Conservation (phyloP, 2,113 vertebrate species). For the Antechinus stuartii region DNA sequence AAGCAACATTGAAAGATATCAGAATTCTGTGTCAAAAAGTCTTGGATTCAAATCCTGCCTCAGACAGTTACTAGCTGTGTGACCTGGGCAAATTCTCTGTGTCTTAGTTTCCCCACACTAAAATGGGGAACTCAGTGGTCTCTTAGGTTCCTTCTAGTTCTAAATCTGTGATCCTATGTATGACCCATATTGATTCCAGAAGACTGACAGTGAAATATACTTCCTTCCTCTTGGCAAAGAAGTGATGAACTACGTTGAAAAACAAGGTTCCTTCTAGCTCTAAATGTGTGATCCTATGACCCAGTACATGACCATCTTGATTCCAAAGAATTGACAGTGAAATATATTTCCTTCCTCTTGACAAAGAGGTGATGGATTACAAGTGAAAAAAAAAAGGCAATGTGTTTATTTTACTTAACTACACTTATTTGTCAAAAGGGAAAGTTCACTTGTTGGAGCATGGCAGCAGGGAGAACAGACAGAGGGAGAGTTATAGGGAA, state of each 20-base stretch:
- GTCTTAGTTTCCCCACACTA: not conserved
- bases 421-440: not conserved
- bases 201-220: not conserved
- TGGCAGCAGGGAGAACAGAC: fast-evolving
- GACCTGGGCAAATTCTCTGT: not conserved
- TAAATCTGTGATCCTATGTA: not conserved
- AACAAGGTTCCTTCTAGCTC: not conserved
- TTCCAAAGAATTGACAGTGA: not conserved
- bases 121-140: not conserved
- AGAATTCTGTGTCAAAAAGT: not conserved
- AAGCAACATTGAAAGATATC: not conserved
- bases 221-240: not conserved
- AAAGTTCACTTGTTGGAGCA: not conserved
- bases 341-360: not conserved
- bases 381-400: not conserved
- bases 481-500: not conserved
- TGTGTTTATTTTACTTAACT: not conserved
- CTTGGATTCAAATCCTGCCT: not conserved
- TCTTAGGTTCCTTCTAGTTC: not conserved
- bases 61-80: not conserved
- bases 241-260: not conserved
- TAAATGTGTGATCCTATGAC: not conserved
- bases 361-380: not conserved
- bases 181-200: not conserved
- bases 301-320: not conserved